phyloP scores from a whole-genome alignment of 2,113 vertebrate genomes.

The Peucedramus taeniatus region DNA sequence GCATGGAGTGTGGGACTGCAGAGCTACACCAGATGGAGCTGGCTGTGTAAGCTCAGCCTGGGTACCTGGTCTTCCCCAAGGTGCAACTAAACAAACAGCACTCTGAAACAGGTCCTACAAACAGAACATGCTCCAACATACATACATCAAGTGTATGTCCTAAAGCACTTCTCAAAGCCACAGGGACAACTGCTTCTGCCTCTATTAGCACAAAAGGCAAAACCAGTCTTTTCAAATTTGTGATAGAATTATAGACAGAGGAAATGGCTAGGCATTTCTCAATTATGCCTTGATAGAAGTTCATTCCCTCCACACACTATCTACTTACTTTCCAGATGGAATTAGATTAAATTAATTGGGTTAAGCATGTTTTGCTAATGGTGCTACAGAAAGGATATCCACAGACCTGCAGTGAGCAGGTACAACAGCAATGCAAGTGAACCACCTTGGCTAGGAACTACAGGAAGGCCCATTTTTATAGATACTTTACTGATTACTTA shows the following conservation, averaged over 20 bases:
- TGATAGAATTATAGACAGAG: background rate
- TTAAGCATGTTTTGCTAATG: background rate
- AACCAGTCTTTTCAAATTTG: background rate
- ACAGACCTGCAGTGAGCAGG: background rate
- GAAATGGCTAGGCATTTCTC: background rate
- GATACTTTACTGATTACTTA: background rate
- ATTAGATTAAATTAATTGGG: constrained; percentile 1
- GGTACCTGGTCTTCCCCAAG: background rate
- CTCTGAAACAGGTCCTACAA: background rate
- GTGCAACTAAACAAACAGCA: background rate
- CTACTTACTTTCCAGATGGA: background rate
- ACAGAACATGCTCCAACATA: background rate
- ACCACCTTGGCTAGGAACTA: background rate
- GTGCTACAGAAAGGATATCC: background rate
- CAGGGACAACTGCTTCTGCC: background rate
- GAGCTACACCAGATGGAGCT: background rate
- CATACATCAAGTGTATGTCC: background rate
- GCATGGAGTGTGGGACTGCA: background rate
- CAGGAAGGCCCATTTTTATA: background rate
- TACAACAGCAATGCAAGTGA: background rate
- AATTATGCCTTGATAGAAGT: background rate
- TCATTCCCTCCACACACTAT: background rate
- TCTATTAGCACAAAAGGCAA: background rate
- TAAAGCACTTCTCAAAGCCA: background rate
- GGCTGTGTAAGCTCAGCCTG: background rate